Percentiles rank a stretch among this genome's conserved stretches.
Evolutionary conservation across 1,140 invertebrate species (phyloP).

Genomic region (Matsumurasca onukii): DNA sequence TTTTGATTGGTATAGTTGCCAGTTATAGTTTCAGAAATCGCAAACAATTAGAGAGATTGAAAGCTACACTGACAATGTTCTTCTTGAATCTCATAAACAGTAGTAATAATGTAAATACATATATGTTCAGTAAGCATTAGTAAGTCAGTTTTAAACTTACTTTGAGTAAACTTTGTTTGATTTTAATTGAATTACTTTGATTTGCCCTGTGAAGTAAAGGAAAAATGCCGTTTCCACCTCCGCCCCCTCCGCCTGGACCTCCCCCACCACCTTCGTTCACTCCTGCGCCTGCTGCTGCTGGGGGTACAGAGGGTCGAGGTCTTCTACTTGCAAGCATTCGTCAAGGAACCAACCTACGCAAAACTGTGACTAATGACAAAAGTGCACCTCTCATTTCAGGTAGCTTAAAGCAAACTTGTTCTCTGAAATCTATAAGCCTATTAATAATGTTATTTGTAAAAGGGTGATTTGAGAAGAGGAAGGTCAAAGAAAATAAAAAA

Average conservation of each 20-base stretch:
- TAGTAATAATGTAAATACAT: neutral
- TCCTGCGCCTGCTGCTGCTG: slow-evolving; percentile 47
- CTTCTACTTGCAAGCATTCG: slow-evolving; percentile 79
- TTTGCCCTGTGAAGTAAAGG: neutral
- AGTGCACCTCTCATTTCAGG: slow-evolving; percentile 76
- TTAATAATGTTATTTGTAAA: too few relatives aligned
- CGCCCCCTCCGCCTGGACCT: slow-evolving; percentile 55
- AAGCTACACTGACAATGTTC: too few relatives aligned
- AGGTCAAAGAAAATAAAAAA: too few relatives aligned
- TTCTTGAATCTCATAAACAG: too few relatives aligned
- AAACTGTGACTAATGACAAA: slow-evolving; percentile 85
- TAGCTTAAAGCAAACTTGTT: too few relatives aligned
- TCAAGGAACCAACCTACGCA: slow-evolving; percentile 78
- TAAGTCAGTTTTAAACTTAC: neutral
- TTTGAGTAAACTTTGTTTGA: neutral
- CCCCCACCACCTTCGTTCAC: slow-evolving; percentile 58
- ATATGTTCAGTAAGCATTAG: neutral
- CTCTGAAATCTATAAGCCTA: too few relatives aligned
- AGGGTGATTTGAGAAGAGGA: too few relatives aligned
- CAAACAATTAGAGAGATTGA: too few relatives aligned
- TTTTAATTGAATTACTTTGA: neutral
- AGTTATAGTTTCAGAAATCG: too few relatives aligned
- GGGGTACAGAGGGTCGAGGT: slow-evolving; percentile 56
- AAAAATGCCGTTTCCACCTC: slow-evolving; percentile 24
- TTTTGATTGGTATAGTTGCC: too few relatives aligned